Base-by-base conservation (phyloP, 2,888 invertebrate species). In the Torymus auratus region DNA sequence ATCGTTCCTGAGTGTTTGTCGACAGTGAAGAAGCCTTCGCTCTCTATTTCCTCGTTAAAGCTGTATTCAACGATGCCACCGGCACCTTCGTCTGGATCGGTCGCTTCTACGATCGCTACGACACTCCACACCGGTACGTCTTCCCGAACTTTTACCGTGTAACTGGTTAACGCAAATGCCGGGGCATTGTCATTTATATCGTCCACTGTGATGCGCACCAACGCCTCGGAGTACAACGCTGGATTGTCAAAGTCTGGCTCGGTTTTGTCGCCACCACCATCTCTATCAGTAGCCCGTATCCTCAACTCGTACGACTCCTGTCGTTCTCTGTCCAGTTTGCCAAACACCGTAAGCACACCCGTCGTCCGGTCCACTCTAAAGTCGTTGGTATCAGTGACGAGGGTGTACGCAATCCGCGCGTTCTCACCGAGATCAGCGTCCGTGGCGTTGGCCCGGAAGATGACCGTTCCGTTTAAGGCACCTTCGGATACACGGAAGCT, bases 131-230 rank as follows among this genome's bases (percentile, higher is more conserved):
- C 91, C 0, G 98, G 98, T 74, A 98, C 94, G 91, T 98, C 98
- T 91, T 99, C 98, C 7, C 97, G 94, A 23, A 97, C 94, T 88
- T 96, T 96, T 56, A 97, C 96, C 2, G 91, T 89, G 88, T 96
- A 97, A 83, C 94, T 94, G 41, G 94, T 91, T 67, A 96, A 92
- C 52, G 95, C 95, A 90, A 98, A 98, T 82, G 93, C 93, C 0
- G 98, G 98, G 2, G 96, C 93, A 89, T 96, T 96, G 91, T 96
- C 98, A 91, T 98, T 98, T 70, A 97, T 95, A 91, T 99, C 98
- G 87, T 96, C 96, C 7, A 97, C 94, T 53, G 94, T 93, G 64
- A 97, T 94, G 83, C 96, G 93, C 28, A 98, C 95, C 41, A 96
- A 91, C 2, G 97, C 97, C 86, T 97, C 96, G 0, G 97, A 95